Base-by-base conservation (phyloP, 92 coral and sea anemone species). In the Blastomussa wellsi region DNA sequence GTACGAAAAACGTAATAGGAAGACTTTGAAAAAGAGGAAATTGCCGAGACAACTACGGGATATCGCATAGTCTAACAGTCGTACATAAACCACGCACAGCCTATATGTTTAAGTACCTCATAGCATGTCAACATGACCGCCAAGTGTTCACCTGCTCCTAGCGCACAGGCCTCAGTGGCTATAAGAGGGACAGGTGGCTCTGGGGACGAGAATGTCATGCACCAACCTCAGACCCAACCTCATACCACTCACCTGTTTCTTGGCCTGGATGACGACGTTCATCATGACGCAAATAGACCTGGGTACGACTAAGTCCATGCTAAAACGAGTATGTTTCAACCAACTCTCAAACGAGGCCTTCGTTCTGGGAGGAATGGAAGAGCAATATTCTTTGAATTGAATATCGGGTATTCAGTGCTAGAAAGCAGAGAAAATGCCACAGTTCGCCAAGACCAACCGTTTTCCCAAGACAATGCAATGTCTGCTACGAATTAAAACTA, bases 231-330 rank as follows among this genome's bases (percentile, higher is more conserved):
- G 3, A n/a, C n/a, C n/a, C n/a, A n/a, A n/a, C n/a, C n/a, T n/a
- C n/a, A 17, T 66, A 31, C 1, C 41, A 51, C 90, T 38, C 35
- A 96, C 99, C 93, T 96, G 97, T 82, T 77, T 89, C 74, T 92
- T 94, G 64, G 99, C 94, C 57, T 96, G 99, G 41, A 93, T 85
- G 75, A 96, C 83, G 72, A 96, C 99, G 74, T 96, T 96, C 64
- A 96, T 14, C 98, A 96, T 96, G 35, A 96, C 98, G 33, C 89
- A 91, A 0, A 90, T 86, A 20, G 93, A 83, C 64, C 81, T 89
- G 80, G 99, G 95, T 35, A 96, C 81, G 66, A 88, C 90, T 62
- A 88, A 90, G 16, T 94, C 98, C 82, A 89, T 74, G 83, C 86
- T 89, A 79, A 92, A 90, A 26, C 86, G 86, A 16, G 90, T 89